Conservation (phyloP, 2,113 vertebrate genomes). For the Myotis lucifugus region DNA sequence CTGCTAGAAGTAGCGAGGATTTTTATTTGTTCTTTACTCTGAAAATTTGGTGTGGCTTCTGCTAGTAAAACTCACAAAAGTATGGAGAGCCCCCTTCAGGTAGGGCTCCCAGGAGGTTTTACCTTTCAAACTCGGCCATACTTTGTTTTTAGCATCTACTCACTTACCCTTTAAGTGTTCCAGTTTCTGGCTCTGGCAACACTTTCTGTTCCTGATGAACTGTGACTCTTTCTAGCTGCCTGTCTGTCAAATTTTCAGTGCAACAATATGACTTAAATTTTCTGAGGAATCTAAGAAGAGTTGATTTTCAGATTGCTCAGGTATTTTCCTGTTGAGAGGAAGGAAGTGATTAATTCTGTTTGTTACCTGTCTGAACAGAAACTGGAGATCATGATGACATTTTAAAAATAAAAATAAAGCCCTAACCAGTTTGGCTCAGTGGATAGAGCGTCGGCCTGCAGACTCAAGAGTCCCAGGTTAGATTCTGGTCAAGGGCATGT, state of each 20-base stretch:
- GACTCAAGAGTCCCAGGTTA: too few species aligned
- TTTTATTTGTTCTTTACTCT: neutral
- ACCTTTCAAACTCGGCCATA: neutral
- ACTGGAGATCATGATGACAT: neutral
- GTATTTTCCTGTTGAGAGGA: neutral
- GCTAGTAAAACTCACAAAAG: neutral
- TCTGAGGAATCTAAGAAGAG: neutral
- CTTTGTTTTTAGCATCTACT: neutral
- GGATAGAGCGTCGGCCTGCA: too few species aligned
- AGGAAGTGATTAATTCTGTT: neutral
- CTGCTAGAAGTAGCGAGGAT: neutral
- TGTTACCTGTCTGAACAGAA: neutral
- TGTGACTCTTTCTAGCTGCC: neutral
- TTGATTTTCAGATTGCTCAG: neutral
- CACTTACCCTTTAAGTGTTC: neutral
- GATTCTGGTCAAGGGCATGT: too few species aligned
- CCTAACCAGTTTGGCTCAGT: too few species aligned
- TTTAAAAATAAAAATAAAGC: neutral
- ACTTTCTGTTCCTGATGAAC: neutral
- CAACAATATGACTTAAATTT: neutral
- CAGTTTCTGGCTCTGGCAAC: neutral
- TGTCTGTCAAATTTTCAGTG: neutral
- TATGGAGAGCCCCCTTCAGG: neutral
- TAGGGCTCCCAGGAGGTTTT: neutral
- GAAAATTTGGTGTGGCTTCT: neutral